Percentiles rank a stretch among this genome's conserved stretches.
phyloP scores from a whole-genome alignment of 1,140 invertebrate species.

The Uloborus diversus region DNA sequence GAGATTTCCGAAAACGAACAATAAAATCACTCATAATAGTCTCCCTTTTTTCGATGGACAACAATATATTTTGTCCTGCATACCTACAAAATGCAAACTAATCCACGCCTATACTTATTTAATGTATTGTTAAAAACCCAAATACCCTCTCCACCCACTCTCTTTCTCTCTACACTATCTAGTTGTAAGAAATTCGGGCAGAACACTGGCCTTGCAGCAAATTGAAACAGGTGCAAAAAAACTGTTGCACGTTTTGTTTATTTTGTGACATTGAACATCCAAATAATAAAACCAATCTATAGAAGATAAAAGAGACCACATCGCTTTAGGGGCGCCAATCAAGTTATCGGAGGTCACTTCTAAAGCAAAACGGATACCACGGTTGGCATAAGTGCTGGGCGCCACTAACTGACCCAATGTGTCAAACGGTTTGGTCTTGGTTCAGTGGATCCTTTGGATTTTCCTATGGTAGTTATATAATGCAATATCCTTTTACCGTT shows the following conservation, averaged over 20 bases:
- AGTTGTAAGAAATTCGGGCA: no score
- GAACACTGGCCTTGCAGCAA: not conserved
- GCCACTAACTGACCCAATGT: conserved; percentile 32
- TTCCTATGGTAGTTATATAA: conserved; percentile 7
- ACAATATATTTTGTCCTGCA: no score
- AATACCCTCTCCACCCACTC: no score
- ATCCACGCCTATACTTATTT: no score
- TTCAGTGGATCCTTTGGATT: conserved; percentile 30
- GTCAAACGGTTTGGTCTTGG: conserved; percentile 42
- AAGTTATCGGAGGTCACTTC: conserved; percentile 26
- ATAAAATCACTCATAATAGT: no score
- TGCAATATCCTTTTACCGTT: conserved; percentile 37
- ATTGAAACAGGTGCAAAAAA: conserved; percentile 23
- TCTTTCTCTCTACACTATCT: no score
- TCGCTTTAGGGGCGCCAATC: conserved; percentile 7
- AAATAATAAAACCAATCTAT: conserved; percentile 29
- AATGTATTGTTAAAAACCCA: no score
- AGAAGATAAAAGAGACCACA: conserved; percentile 14
- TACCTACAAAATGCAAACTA: no score
- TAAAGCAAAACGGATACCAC: conserved; percentile 33
- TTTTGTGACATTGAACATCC: conserved; percentile 42
- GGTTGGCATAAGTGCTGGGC: not conserved
- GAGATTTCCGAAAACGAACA: no score
- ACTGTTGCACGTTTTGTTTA: no score
- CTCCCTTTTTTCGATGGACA: conserved; percentile 3